Base-by-base conservation (phyloP, 2,888 invertebrate species). In the Prenolepis imparis region DNA sequence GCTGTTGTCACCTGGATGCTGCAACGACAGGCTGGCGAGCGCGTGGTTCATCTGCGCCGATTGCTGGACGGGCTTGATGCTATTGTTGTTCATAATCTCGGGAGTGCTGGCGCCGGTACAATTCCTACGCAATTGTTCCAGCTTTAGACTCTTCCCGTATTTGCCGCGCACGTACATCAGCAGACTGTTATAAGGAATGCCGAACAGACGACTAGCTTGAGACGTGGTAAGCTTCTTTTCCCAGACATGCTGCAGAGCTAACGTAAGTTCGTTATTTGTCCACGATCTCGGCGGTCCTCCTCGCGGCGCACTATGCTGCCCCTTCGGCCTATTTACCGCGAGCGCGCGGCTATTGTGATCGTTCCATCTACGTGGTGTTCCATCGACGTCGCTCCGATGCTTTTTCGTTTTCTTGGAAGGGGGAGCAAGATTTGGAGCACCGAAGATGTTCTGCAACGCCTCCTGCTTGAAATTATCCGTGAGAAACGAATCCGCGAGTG, bases 141-240 rank as follows among this genome's bases (percentile, higher is more conserved):
- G 95, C 93, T 98, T 98, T 84, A 98, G 95, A 93, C 98, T 98
- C 95, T 98, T 98, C n/a, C 98, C 98, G 94, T 98, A 98, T 94
- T 98, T 98, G 75, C 98, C 98, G 67, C 98, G 96, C 41, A 98
- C 98, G 95, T 98, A 98, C 98, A 98, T 98, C 81, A 98, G 95
- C 70, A 98, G 96, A 66, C 98, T 98, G 95, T 98, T 98, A 96
- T 98, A 98, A n/a, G 98, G 98, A 89, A 98, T 98, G 63, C 98
- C 98, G 95, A 98, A 98, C 94, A 98, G 97, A 87, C 98, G 95
- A 36, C 98, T 98, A 12, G 98, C 98, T 95, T 98, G 98, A 93
- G 98, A 98, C 64, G 98, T 98, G 87, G 98, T 98, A 98, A 98
- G 98, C 94, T 98, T 98, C 94, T 98, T 98, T 95, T 98, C 98